Evolutionary conservation across 1,140 invertebrate genomes (phyloP), one percentile per base, ranked within the genome.

Genomic region (Magallana angulata): DNA sequence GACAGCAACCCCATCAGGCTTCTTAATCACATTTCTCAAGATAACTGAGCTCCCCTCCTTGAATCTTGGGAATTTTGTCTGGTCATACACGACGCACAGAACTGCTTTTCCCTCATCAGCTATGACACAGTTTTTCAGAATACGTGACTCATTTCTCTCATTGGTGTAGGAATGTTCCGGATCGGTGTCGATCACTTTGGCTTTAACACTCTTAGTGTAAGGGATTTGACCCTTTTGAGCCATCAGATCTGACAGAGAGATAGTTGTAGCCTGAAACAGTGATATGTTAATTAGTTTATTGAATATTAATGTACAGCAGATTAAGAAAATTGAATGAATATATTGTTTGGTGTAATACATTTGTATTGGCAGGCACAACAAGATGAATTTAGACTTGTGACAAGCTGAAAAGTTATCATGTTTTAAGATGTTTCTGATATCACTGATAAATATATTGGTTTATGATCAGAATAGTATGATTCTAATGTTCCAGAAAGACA

Each of bases 401-500:
- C 3, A 2, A 48, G 5, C 5, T 48, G 5, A 48, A 48, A 48
- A 48, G 36, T 48, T 48, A 4, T 48, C 3, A 48, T 48, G 36
- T 48, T 48, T 48, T 48, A 48, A 48, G 36, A 48, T 48, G 36
- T 48, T 48, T 48, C 36, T 48, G 36, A 48, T 48, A 48, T 64
- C 18, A 64, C 14, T 5, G 85, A 8, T 30, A 64, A 11, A 64
- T 5, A 84, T 48, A 86, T 82, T 60, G 71, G 87, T 57, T 88
- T 85, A 68, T 85, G 87, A 64, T 88, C 80, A 68, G 87, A 88
- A 62, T 86, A 87, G 56, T 86, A 89, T 4, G 85, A 87, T 87
- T 89, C 88, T 56, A 89, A 68, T 80, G 68, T 85, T 9, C 85
- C 88, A 80, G 7, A 84, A 1, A n/a, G 24, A 60, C 48, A 2